Conservation (phyloP, 2,797 vertebrate species). For the Typhlichthys subterraneus region DNA sequence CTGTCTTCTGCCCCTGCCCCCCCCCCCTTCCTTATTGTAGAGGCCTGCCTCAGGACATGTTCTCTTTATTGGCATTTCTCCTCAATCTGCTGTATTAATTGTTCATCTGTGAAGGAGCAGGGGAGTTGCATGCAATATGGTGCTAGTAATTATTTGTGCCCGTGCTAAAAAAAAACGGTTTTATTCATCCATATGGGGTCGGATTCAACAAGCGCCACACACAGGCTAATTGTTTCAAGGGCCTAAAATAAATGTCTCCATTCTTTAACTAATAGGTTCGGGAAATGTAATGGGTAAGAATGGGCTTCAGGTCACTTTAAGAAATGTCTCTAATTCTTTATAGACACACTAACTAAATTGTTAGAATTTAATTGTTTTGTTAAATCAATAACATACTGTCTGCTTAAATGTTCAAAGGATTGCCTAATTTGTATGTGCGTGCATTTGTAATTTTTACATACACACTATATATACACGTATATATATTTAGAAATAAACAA, state of each 20-base stretch:
- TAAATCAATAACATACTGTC: too few species aligned
- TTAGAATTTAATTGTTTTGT: too few species aligned
- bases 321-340: too few species aligned
- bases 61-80: conserved; percentile 74
- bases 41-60: conserved; percentile 63
- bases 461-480: conserved; percentile 5
- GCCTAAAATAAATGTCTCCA: background rate
- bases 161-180: conserved; percentile 41
- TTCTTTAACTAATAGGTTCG: background rate
- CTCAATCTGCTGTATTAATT: conserved; percentile 77
- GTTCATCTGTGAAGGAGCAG: conserved; percentile 73
- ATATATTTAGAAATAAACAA: conserved; percentile 17
- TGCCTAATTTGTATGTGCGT: too few species aligned
- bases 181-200: conserved; percentile 46
- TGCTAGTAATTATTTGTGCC: conserved; percentile 74
- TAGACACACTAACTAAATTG: too few species aligned
- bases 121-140: conserved; percentile 68
- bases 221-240: conserved; percentile 66
- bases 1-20: background rate
- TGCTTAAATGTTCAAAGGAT: too few species aligned
- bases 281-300: background rate
- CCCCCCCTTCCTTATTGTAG: conserved; percentile 33
- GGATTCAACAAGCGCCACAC: conserved; percentile 32
- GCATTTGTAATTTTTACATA: background rate
- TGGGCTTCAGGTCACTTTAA: background rate